Base-by-base conservation (phyloP, 2,888 invertebrate species). In the Drosophila ezoana region DNA sequence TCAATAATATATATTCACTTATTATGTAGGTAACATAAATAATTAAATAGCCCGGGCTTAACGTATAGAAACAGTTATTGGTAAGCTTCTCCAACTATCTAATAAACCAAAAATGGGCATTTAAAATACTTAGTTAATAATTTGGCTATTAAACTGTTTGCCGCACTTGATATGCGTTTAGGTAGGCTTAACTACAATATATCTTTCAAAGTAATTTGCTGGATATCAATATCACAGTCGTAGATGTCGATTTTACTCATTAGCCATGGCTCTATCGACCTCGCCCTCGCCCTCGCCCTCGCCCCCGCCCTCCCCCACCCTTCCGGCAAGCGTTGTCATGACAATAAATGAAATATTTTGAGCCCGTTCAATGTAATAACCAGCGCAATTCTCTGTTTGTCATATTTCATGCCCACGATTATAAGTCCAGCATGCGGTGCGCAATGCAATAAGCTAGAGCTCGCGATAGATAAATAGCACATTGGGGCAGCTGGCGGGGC, bases 331-430 rank as follows among this genome's bases (percentile, higher is more conserved):
- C 58, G 79, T 72, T 64, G 68, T 60, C 72, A 77, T 76, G 86
- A 66, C 78, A 72, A 83, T 83, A 86, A 81, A 81, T 83, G 87
- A 75, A 83, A 81, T 78, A 86, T 86, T 78, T 82, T 87, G 79
- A 84, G 82, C 79, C 82, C 74, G 77, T 77, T 74, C 80, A 66
- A 82, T 83, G 76, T 85, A 87, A 83, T 83, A 87, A 82, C 79
- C 77, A 63, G 66, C 70, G 72, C 82, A 79, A 64, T 72, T 74
- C 69, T 71, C 87, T 77, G 75, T 76, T 78, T 78, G 84, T 86
- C 87, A 83, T 82, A 83, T 83, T 83, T 86, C 73, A 76, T 76
- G 54, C 35, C 68, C 48, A 62, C 57, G 68, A 76, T 72, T 75
- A 76, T 76, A 62, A 76, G 77, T 58, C 72, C 66, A 44, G 72